A percentile compares a stretch with the other conserved stretches of the same genome.
Conservation (phyloP, 2,888 invertebrate species). For the Morpho achilles region DNA sequence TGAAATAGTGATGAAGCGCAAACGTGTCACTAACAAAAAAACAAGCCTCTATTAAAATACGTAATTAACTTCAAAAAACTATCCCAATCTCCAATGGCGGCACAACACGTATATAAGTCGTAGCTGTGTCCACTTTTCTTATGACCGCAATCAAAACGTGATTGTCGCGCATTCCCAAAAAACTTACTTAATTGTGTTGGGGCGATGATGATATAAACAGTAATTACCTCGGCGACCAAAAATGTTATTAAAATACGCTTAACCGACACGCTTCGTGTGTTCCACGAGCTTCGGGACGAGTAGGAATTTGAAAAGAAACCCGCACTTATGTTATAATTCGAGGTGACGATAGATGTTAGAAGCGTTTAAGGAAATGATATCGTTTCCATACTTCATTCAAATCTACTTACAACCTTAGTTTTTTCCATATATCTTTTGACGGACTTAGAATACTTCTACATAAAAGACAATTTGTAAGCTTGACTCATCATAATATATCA, state of each 20-base stretch:
- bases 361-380: conserved; percentile 21
- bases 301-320: conserved; percentile 19
- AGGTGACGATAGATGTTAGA: conserved; percentile 27
- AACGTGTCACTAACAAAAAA: neutral
- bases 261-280: conserved; percentile 50
- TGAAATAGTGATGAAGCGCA: too few relatives aligned
- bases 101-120: conserved; percentile 37
- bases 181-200: conserved; percentile 68
- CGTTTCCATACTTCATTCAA: neutral
- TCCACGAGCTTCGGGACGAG: conserved; percentile 17
- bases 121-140: conserved; percentile 56
- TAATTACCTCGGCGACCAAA: conserved; percentile 67
- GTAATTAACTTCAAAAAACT: conserved; percentile 18
- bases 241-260: conserved; percentile 77
- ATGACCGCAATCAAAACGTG: conserved; percentile 69
- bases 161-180: conserved; percentile 70
- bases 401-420: too few relatives aligned
- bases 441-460: too few relatives aligned
- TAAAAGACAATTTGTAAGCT: too few relatives aligned
- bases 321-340: conserved; percentile 23
- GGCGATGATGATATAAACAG: conserved; percentile 70
- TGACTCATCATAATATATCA: too few relatives aligned
- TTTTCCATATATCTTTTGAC: too few relatives aligned
- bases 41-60: conserved; percentile 12
- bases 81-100: conserved; percentile 9